These are phyloP conservation scores for Anagrus nilaparvatae DNA, from an alignment of 1,140 invertebrate species.

Conservation along the genomic window DNA sequence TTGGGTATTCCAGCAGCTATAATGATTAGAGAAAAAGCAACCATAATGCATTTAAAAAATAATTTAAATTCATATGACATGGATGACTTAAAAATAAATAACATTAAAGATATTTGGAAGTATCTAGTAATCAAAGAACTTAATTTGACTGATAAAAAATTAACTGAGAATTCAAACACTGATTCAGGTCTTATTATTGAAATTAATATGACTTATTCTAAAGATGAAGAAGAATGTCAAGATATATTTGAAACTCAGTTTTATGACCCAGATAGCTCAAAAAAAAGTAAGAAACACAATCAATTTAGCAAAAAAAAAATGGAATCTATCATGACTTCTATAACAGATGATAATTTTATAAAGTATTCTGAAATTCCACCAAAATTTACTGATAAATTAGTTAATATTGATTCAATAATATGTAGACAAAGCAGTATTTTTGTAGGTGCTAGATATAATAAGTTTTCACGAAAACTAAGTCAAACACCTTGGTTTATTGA, in stretches of 20 bases:
- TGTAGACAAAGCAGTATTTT: constrained; percentile 47
- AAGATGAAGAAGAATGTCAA: constrained; percentile 46
- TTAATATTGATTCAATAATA: constrained; percentile 37
- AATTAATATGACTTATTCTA: constrained; percentile 39
- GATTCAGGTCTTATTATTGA: constrained; percentile 46
- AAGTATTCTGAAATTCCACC: constrained; percentile 40
- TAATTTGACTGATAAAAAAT: constrained; percentile 35
- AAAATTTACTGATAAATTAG: constrained; percentile 26
- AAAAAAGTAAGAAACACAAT: constrained; percentile 30
- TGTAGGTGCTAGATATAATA: constrained; percentile 72
- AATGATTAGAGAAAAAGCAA: constrained; percentile 38
- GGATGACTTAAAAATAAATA: constrained; percentile 29
- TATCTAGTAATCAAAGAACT: constrained; percentile 42
- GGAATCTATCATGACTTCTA: constrained; percentile 38
- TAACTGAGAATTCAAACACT: constrained; percentile 31
- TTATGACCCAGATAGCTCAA: constrained; percentile 13
- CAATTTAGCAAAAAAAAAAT: constrained; percentile 46
- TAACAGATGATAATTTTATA: constrained; percentile 39
- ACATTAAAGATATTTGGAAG: constrained; percentile 59
- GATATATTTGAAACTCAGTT: constrained; percentile 41
- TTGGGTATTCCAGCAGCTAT: constrained; percentile 41
- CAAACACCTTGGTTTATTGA: constrained; percentile 92
- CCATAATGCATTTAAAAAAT: constrained; percentile 34
- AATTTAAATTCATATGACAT: constrained; percentile 22
- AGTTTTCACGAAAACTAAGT: constrained; percentile 73